A percentile compares a stretch with the other conserved stretches of the same genome.
phyloP scores from a whole-genome alignment of 2,797 vertebrate species.

The Peromyscus nudipes region DNA sequence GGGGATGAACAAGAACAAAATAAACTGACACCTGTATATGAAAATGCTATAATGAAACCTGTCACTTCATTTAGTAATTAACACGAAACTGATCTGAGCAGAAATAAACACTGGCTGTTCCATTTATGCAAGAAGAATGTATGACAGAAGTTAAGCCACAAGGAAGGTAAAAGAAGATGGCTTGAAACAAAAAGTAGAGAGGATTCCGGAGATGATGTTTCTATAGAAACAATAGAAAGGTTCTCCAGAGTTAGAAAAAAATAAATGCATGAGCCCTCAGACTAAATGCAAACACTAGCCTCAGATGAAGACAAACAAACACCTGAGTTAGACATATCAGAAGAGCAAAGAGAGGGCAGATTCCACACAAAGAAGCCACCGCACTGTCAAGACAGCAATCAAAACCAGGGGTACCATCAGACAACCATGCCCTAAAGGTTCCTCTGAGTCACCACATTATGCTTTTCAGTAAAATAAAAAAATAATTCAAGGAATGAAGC shows the following conservation, averaged over 20 bases:
- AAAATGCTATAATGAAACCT: not conserved
- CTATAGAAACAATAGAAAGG: not conserved
- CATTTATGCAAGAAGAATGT: not conserved
- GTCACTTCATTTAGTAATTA: not conserved
- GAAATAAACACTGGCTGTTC: not conserved
- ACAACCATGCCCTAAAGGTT: too few species aligned
- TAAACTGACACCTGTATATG: not conserved
- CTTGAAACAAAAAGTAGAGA: not conserved
- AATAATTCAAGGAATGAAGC: not conserved
- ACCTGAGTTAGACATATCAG: not conserved
- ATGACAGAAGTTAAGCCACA: not conserved
- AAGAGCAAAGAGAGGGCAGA: not conserved
- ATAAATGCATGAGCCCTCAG: not conserved
- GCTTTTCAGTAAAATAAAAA: not conserved
- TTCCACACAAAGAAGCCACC: not conserved
- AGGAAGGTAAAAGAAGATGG: not conserved
- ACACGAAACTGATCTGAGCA: not conserved
- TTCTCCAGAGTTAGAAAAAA: slow-evolving; percentile 28
- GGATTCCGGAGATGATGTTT: not conserved
- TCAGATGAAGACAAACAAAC: not conserved
- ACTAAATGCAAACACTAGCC: not conserved
- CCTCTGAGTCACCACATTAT: not conserved
- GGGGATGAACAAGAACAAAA: not conserved
- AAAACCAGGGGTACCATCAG: not conserved
- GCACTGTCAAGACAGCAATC: not conserved